phyloP scores from a whole-genome alignment of 2,888 invertebrate species.

The Alloscopus bannaensis region DNA sequence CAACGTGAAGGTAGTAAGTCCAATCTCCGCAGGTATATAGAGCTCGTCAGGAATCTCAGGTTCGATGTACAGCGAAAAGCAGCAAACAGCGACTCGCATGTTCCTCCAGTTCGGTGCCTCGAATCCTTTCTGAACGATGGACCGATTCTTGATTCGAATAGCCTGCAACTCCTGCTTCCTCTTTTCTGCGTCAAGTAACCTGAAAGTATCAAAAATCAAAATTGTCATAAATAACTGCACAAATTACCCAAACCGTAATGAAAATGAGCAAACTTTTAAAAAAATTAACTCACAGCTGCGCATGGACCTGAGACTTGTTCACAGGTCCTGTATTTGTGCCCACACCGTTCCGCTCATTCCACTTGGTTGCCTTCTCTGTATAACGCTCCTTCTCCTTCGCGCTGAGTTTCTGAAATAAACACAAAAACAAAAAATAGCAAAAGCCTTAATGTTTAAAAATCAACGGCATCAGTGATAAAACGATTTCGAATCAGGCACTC shows the following conservation, averaged over 20 bases:
- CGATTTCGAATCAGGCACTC: conserved; percentile 3
- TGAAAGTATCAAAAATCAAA: conserved; percentile 1
- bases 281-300: too few species aligned
- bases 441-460: too few species aligned
- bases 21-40: conserved; percentile 44
- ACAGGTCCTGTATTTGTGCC: too few species aligned
- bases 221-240: not conserved
- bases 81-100: conserved; percentile 14
- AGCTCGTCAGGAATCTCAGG: not conserved
- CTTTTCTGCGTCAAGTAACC: not conserved
- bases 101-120: not conserved
- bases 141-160: not conserved
- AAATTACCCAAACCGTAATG: too few species aligned
- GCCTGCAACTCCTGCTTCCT: not conserved
- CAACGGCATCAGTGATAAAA: not conserved
- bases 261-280: too few species aligned
- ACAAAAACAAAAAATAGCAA: not conserved
- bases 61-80: conserved; percentile 5
- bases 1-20: conserved; percentile 31
- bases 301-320: too few species aligned
- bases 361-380: not conserved
- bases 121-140: conserved; percentile 10
- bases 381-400: not conserved
- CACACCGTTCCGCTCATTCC: not conserved
- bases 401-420: not conserved